phyloP scores from a whole-genome alignment of 2,888 invertebrate species.

The Ornithoptera alexandrae region DNA sequence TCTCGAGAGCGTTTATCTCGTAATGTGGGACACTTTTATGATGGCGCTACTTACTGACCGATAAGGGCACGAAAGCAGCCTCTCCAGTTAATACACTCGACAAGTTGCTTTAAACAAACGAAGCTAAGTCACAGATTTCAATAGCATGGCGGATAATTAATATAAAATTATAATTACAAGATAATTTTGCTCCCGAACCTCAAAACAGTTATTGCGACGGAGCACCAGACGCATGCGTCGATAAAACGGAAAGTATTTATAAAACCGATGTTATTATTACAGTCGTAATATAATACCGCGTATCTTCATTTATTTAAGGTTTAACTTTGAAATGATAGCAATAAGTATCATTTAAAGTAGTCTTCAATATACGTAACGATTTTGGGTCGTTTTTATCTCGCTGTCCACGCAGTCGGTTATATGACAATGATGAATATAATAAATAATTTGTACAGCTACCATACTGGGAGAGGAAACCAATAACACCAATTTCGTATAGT shows the following conservation, averaged over 20 bases:
- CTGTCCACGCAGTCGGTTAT: constrained; percentile 41
- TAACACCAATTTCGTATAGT: constrained; percentile 61
- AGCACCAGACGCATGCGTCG: constrained; percentile 57
- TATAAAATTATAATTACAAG: constrained; percentile 77
- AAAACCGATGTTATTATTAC: constrained; percentile 55
- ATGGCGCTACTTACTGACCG: constrained; percentile 75
- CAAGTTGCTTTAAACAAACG: constrained; percentile 69
- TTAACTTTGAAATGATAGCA: constrained; percentile 75
- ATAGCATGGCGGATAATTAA: constrained; percentile 64
- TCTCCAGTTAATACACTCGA: constrained; percentile 58
- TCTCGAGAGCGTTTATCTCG: constrained; percentile 77
- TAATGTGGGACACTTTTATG: constrained; percentile 80
- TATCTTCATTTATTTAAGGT: constrained; percentile 46
- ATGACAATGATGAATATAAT: constrained; percentile 51
- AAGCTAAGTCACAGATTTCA: constrained; percentile 67
- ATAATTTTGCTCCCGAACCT: constrained; percentile 73
- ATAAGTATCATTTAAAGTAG: constrained; percentile 72
- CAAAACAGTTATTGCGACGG: constrained; percentile 69
- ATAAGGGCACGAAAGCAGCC: constrained; percentile 64
- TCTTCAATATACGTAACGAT: constrained; percentile 32
- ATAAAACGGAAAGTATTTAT: constrained; percentile 65
- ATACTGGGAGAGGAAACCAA: constrained; percentile 69
- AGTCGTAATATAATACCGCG: constrained; percentile 48
- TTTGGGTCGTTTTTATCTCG: constrained; percentile 14
- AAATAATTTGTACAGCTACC: constrained; percentile 59